A percentile compares a stretch with the other conserved stretches of the same genome.
Evolutionary conservation across 1,140 invertebrate species (phyloP).

Genomic region (Euborellia annulipes): DNA sequence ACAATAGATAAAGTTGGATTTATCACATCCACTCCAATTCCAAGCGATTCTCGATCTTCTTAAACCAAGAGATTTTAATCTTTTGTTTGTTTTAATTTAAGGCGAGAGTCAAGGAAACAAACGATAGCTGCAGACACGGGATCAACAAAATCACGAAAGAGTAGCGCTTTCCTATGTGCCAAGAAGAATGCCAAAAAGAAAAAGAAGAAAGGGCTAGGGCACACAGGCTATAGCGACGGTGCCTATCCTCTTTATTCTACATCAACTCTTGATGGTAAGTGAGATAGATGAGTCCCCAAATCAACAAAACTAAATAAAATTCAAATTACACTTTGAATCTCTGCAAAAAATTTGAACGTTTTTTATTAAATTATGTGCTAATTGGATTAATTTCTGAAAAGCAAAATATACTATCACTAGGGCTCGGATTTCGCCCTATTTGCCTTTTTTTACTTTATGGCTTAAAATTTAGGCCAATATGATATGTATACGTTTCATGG

Average conservation of each 20-base stretch:
- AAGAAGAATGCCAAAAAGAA: slow-evolving; percentile 67
- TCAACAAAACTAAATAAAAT: too few species aligned
- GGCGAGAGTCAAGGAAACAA: slow-evolving; percentile 68
- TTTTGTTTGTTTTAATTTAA: slow-evolving; percentile 25
- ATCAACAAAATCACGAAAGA: slow-evolving; percentile 49
- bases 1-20: too few species aligned
- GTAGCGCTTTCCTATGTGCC: slow-evolving; percentile 68
- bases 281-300: too few species aligned
- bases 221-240: slow-evolving; percentile 60
- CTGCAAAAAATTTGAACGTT: neutral
- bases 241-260: slow-evolving; percentile 66
- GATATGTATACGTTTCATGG: too few species aligned
- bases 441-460: too few species aligned
- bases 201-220: slow-evolving; percentile 70
- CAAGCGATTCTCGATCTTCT: too few species aligned
- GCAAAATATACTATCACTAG: too few species aligned
- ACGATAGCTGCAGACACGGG: slow-evolving; percentile 66
- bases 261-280: slow-evolving; percentile 52
- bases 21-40: too few species aligned
- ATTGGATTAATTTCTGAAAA: slow-evolving; percentile 5
- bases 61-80: too few species aligned
- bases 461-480: too few species aligned
- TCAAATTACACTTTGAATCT: too few species aligned
- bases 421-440: too few species aligned
- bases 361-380: slow-evolving; percentile 3